These are phyloP conservation scores for Lepidurus apus DNA, from an alignment of 1,140 invertebrate genomes.

Conservation along the genomic window DNA sequence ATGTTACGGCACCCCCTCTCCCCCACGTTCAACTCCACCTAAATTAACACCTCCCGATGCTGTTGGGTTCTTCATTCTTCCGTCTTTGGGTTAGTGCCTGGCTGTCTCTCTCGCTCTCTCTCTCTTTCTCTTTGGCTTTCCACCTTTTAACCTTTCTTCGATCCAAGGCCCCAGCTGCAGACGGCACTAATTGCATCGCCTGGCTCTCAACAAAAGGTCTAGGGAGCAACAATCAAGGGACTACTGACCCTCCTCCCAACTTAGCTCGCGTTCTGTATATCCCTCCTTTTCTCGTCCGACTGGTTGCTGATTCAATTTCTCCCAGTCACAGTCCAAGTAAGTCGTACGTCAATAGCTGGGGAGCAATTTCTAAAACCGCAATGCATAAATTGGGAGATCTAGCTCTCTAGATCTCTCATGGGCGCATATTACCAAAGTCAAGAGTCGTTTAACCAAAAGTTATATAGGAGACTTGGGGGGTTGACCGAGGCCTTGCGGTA, in stretches of 20 bases:
- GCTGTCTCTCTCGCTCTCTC: background rate
- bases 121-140: background rate
- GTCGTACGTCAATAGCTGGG: background rate
- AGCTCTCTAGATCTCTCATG: background rate
- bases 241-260: background rate
- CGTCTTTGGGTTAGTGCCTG: background rate
- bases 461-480: no score
- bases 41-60: background rate
- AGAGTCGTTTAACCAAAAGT: background rate
- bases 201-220: slow-evolving; percentile 9
- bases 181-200: slow-evolving; percentile 7
- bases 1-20: background rate
- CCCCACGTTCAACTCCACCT: background rate
- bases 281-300: background rate
- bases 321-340: background rate
- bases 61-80: background rate
- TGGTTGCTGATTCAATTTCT: background rate
- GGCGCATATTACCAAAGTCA: background rate
- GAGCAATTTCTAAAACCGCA: background rate
- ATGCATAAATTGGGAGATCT: background rate
- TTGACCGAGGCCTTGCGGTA: no score
- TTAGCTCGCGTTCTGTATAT: background rate
- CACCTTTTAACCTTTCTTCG: slow-evolving; percentile 13
- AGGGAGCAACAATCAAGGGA: slow-evolving; percentile 9
- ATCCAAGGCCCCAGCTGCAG: background rate